Conservation (phyloP, 1,140 invertebrate species). For the Heterodera carotae region DNA sequence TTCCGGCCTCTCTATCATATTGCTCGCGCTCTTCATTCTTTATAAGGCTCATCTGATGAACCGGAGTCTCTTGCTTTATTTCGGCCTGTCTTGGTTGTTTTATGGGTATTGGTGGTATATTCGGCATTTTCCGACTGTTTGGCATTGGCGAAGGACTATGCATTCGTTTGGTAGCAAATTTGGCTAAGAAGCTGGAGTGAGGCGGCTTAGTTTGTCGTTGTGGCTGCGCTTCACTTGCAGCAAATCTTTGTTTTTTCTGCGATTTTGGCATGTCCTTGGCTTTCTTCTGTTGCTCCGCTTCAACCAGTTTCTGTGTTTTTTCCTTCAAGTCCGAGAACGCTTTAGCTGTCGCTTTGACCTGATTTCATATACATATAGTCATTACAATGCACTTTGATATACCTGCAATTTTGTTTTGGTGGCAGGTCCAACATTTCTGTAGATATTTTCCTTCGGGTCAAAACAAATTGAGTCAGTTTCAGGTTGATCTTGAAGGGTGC, state of each 20-base stretch:
- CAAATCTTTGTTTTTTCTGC: not conserved
- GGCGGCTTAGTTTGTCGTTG: not conserved
- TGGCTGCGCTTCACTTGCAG: not conserved
- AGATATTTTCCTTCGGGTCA: slow-evolving; percentile 25
- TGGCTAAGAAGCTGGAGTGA: slow-evolving; percentile 5
- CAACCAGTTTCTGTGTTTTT: slow-evolving; percentile 44
- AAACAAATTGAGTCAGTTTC: slow-evolving; percentile 30
- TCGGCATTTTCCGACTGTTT: not conserved
- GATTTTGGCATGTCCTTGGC: slow-evolving; percentile 41
- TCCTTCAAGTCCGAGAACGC: slow-evolving; percentile 47
- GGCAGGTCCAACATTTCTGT: slow-evolving; percentile 31
- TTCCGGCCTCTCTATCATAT: not conserved
- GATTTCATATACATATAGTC: not conserved
- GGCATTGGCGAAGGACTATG: slow-evolving; percentile 6
- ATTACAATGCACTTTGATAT: not conserved
- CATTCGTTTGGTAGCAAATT: slow-evolving; percentile 19
- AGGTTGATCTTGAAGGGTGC: slow-evolving; percentile 30
- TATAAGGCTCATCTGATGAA: not conserved
- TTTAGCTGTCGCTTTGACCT: slow-evolving; percentile 50
- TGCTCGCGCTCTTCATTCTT: not conserved
- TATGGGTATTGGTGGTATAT: too few species aligned
- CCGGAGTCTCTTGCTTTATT: not conserved
- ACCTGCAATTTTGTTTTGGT: slow-evolving; percentile 26
- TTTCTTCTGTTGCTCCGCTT: slow-evolving; percentile 43
- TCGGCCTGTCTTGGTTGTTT: not conserved